Evolutionary conservation across 2,888 invertebrate species (phyloP).

Genomic region (Formica aserva): DNA sequence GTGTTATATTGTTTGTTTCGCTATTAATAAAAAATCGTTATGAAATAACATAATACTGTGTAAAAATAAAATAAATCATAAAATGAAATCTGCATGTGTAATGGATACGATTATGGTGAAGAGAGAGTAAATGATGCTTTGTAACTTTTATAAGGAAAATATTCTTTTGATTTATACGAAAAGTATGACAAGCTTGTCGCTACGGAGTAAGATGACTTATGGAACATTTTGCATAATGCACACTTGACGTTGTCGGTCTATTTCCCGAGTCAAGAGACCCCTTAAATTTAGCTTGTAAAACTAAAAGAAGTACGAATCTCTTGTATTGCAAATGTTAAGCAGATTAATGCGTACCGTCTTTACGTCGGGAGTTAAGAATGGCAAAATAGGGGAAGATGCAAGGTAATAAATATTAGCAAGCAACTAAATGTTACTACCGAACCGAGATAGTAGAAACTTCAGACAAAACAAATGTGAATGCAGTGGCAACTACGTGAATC

Average conservation of each 20-base stretch:
- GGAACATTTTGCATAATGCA: slow-evolving; percentile 38
- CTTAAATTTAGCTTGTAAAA: slow-evolving; percentile 27
- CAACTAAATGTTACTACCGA: slow-evolving; percentile 35
- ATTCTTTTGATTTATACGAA: slow-evolving; percentile 16
- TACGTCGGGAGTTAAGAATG: slow-evolving; percentile 27
- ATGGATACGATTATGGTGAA: not conserved
- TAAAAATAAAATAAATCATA: not conserved
- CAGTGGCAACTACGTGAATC: not conserved
- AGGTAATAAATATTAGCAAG: slow-evolving; percentile 31
- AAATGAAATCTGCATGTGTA: not conserved
- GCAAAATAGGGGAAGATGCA: slow-evolving; percentile 19
- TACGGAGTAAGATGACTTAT: not conserved
- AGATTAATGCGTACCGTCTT: slow-evolving; percentile 65
- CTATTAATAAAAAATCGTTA: not conserved
- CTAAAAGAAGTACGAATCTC: slow-evolving; percentile 40
- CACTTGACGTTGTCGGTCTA: slow-evolving; percentile 14
- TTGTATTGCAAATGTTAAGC: slow-evolving; percentile 11
- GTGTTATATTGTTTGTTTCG: not conserved
- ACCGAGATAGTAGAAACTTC: slow-evolving; percentile 23
- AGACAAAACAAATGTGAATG: slow-evolving; percentile 32
- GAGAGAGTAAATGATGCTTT: not conserved
- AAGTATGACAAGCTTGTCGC: slow-evolving; percentile 31
- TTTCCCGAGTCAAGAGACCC: not conserved
- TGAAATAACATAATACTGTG: not conserved
- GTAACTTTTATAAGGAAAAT: slow-evolving; percentile 19